Evolutionary conservation across 2,888 invertebrate genomes (phyloP).

Genomic region (Heliconius ethilla): DNA sequence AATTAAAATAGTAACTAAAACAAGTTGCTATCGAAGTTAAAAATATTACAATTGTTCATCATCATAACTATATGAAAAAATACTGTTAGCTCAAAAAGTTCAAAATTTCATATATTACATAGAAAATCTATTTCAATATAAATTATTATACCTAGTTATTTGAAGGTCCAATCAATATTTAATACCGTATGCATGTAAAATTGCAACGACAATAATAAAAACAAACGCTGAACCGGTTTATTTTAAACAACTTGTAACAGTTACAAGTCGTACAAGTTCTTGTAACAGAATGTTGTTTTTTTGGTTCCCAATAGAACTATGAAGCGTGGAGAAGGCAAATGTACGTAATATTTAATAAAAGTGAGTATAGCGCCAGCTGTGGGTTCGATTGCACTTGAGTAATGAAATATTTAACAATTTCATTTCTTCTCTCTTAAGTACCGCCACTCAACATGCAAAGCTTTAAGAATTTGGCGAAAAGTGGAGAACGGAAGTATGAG

Average conservation of each 20-base stretch:
- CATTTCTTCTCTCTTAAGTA: not conserved
- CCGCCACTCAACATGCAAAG: not conserved
- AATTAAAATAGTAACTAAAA: not conserved
- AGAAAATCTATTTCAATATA: not conserved
- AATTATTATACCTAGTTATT: not conserved
- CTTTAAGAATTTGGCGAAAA: not conserved
- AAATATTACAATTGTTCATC: not conserved
- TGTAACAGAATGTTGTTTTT: not conserved
- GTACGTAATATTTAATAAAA: not conserved
- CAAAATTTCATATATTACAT: too few relatives aligned
- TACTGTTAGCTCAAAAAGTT: too few relatives aligned
- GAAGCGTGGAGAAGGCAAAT: not conserved
- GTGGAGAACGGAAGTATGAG: too few relatives aligned
- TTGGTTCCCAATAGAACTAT: not conserved
- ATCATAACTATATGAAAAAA: not conserved
- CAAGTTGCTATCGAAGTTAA: not conserved
- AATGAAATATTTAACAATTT: not conserved
- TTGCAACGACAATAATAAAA: not conserved
- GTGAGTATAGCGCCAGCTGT: not conserved
- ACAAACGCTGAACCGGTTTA: not conserved
- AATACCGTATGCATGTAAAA: not conserved
- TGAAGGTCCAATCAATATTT: not conserved
- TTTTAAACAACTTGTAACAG: not conserved
- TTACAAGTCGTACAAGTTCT: constrained; percentile 9
- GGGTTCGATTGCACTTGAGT: not conserved